Base-by-base conservation (phyloP, 1,140 invertebrate genomes). In the silkworm (Bombyx mori) region DNA sequence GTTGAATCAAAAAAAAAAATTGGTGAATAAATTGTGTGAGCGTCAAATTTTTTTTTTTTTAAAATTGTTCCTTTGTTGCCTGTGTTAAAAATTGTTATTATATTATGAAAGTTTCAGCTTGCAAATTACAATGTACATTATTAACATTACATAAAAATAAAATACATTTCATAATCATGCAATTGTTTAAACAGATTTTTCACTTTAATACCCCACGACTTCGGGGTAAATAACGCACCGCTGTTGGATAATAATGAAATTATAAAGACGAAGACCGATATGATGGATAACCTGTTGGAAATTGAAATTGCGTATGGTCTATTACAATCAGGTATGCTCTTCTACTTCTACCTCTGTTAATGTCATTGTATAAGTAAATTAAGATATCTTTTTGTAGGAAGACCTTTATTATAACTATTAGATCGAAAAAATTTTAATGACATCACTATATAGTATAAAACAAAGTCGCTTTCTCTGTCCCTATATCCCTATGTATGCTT, bases 221-320 rank as follows among this genome's bases (percentile, higher is more conserved):
- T 99, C 87, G 97, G 97, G 0, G 88, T 96, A 42, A 89, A 94
- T 35, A 93, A 92, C 62, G 94, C 96, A 5, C 95, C 94, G 10
- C 73, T 98, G 22, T 89, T 99, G 10, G 90, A 96, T 66, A 92
- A 92, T 43, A 71, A 89, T 47, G 93, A 95, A 58, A 82, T 93
- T 45, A 93, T 99, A 22, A 93, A 95, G 84, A 91, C 80, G n/a
- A 98, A 99, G 88, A 91, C 93, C 9, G 93, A 95, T 66, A 98
- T 99, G 96, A 79, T 99, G 48, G 96, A 98, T 65, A 96, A 93
- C 60, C 80, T 99, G 35, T 84, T 97, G 58, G 98, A 99, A 76
- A 96, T 99, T 66, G 97, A 99, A 86, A 92, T 98, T 47, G 98
- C 98, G 0, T 99, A 98, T 85, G 97, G 89, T 68, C 79, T 99